A percentile compares a stretch with the other conserved stretches of the same genome.
Conservation (phyloP, 1,140 invertebrate genomes). For the Drosophila lowei region DNA sequence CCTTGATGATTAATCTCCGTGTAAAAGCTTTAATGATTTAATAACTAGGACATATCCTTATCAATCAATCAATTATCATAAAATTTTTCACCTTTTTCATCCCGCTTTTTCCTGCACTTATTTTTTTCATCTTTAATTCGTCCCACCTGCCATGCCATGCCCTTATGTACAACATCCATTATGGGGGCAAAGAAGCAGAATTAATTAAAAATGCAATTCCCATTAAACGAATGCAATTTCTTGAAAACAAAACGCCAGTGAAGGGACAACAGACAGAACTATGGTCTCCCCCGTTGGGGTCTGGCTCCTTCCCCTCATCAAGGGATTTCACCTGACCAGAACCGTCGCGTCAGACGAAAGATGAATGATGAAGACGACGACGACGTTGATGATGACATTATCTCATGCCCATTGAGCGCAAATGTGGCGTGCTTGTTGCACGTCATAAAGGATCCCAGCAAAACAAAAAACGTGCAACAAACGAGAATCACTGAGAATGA, state of each 20-base stretch:
- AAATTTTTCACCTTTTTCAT: too few relatives aligned
- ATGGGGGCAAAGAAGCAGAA: conserved; percentile 15
- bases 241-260: conserved; percentile 48
- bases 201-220: conserved; percentile 68
- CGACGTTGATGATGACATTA: conserved; percentile 76
- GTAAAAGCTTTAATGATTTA: too few relatives aligned
- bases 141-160: not conserved
- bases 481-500: conserved; percentile 4
- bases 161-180: too few relatives aligned
- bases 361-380: conserved; percentile 43
- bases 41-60: too few relatives aligned
- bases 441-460: conserved; percentile 51
- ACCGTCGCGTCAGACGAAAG: conserved; percentile 30
- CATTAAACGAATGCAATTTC: conserved; percentile 69
- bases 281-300: not conserved
- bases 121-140: too few relatives aligned
- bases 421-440: conserved; percentile 77
- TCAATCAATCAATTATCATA: too few relatives aligned
- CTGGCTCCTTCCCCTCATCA: not conserved
- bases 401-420: conserved; percentile 79
- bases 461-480: conserved; percentile 31
- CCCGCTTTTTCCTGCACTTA: too few relatives aligned
- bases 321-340: conserved; percentile 38
- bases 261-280: conserved; percentile 42
- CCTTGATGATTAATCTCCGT: too few relatives aligned